phyloP scores from a whole-genome alignment of 1,140 invertebrate genomes.

The Marisa cornuarietis region DNA sequence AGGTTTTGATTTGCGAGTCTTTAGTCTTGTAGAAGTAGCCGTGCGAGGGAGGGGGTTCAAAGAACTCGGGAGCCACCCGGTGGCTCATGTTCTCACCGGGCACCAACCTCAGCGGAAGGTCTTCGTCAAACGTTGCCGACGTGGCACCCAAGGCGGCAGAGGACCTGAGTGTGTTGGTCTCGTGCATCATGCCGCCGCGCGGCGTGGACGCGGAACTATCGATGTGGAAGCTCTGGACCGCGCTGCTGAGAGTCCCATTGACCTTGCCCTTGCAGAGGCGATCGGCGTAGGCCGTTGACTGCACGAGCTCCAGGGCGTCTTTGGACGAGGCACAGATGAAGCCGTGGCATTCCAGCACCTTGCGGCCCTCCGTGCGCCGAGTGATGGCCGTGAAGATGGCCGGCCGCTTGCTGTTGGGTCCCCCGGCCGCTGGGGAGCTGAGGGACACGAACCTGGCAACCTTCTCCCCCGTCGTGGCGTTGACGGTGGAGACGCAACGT shows the following conservation, averaged over 20 bases:
- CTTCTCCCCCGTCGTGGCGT: conserved; percentile 58
- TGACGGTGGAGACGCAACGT: conserved; percentile 50
- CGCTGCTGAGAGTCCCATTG: not conserved
- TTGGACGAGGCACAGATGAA: conserved; percentile 87
- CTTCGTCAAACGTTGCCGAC: not conserved
- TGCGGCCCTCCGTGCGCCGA: conserved; percentile 94
- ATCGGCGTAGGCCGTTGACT: conserved; percentile 52
- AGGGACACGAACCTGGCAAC: conserved; percentile 86
- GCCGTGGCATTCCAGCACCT: conserved; percentile 97
- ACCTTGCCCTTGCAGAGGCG: conserved; percentile 39
- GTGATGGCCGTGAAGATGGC: conserved; percentile 97
- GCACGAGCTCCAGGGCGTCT: conserved; percentile 61
- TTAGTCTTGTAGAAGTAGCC: conserved; percentile 59
- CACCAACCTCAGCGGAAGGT: conserved; percentile 33
- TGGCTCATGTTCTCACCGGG: conserved; percentile 23
- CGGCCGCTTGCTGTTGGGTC: conserved; percentile 77
- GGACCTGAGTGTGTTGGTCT: conserved; percentile 11
- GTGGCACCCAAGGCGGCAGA: conserved; percentile 3
- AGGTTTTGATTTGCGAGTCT: conserved; percentile 50
- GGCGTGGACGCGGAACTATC: conserved; percentile 3
- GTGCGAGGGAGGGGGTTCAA: conserved; percentile 45
- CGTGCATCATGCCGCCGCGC: conserved; percentile 12
- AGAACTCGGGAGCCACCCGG: conserved; percentile 51
- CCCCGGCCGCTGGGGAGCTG: conserved; percentile 79
- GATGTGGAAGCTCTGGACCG: not conserved